Conservation (phyloP, 1,140 invertebrate species). For the Lepidurus packardi region DNA sequence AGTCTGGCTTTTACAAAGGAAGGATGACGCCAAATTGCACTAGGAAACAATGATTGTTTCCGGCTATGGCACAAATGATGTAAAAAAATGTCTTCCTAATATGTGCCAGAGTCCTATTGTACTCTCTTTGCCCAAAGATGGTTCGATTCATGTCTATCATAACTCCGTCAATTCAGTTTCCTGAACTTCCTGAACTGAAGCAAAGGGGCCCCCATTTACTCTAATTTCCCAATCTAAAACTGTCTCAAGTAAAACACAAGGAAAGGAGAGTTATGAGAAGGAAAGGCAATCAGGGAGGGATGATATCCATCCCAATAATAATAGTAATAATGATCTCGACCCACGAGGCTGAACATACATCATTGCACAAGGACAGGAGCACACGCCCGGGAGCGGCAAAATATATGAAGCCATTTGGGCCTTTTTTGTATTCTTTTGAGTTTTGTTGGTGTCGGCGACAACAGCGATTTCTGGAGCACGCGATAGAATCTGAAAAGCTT, state of each 20-base stretch:
- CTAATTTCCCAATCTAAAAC: background rate
- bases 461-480: too few species aligned
- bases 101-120: too few species aligned
- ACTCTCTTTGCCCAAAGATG: background rate
- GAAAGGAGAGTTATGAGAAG: background rate
- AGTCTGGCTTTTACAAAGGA: too few species aligned
- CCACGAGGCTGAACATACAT: background rate
- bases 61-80: background rate
- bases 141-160: background rate
- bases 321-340: background rate
- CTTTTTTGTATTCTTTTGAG: background rate
- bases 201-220: background rate
- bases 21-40: too few species aligned
- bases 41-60: too few species aligned
- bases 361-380: background rate
- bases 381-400: background rate
- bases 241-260: background rate
- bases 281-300: background rate
- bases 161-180: background rate
- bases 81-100: background rate
- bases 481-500: too few species aligned
- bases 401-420: background rate
- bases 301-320: background rate
- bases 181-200: background rate
- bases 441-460: too few species aligned